These are phyloP conservation scores for Nestor notabilis DNA, from an alignment of 2,113 vertebrate species.

Conservation along the genomic window DNA sequence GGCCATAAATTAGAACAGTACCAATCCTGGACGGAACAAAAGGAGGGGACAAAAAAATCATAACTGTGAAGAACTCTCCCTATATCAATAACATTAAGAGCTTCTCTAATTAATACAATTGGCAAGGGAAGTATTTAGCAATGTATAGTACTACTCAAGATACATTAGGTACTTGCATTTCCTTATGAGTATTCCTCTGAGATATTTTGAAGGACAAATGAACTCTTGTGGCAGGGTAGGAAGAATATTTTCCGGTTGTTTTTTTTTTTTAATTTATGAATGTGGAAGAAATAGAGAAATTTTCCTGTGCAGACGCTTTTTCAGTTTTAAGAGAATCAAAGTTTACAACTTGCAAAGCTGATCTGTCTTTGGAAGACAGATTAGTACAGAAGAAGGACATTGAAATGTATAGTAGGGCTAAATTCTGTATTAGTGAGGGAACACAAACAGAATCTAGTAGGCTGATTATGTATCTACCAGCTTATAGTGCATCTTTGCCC, in stretches of 20 bases:
- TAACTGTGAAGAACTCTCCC: not conserved
- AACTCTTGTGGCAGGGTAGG: not conserved
- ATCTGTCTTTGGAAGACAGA: not conserved
- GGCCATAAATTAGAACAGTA: not conserved
- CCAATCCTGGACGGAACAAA: not conserved
- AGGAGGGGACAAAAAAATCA: not conserved
- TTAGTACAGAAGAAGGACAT: not conserved
- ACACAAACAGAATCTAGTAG: not conserved
- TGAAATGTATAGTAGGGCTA: not conserved
- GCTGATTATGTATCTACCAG: not conserved
- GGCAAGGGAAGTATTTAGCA: slow-evolving; percentile 3
- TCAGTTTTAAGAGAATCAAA: not conserved
- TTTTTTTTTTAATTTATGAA: not conserved
- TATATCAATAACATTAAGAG: slow-evolving; percentile 12
- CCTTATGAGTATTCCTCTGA: not conserved
- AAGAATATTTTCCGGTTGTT: not conserved
- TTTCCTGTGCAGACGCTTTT: not conserved
- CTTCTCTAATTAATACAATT: not conserved
- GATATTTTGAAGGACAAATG: slow-evolving; percentile 4
- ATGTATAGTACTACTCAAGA: not conserved
- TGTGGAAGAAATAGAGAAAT: not conserved
- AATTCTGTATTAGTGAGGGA: not conserved
- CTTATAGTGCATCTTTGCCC: not conserved
- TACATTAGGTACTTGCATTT: not conserved
- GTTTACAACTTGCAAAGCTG: not conserved